A percentile compares a stretch with the other conserved stretches of the same genome.
Evolutionary conservation across 2,113 vertebrate species (phyloP).

Genomic region (Ophiodon elongatus): DNA sequence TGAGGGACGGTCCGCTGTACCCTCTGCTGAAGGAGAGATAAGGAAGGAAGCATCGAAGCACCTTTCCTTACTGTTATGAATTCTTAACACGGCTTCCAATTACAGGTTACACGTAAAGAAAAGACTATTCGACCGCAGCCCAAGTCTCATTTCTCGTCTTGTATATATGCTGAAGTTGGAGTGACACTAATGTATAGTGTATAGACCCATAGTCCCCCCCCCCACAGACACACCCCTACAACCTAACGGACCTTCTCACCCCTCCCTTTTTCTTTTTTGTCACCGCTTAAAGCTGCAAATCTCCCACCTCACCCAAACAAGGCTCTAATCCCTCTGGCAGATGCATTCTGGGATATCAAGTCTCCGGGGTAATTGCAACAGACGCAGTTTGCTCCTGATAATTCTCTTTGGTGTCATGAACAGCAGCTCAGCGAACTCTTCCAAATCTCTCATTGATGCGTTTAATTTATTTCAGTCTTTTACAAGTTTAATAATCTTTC

Average conservation of each 20-base stretch:
- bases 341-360: constrained; percentile 41
- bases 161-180: background rate
- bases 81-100: too few species aligned
- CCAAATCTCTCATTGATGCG: background rate
- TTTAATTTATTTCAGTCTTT: background rate
- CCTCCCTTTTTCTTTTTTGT: background rate
- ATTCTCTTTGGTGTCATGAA: background rate
- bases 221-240: too few species aligned
- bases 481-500: background rate
- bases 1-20: too few species aligned
- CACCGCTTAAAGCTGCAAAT: constrained; percentile 39
- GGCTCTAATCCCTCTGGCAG: constrained; percentile 40
- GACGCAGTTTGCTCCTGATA: background rate
- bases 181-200: background rate
- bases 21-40: too few species aligned
- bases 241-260: background rate
- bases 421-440: background rate
- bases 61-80: too few species aligned
- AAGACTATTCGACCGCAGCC: too few species aligned
- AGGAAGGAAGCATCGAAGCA: too few species aligned
- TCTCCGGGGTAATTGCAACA: background rate
- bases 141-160: background rate
- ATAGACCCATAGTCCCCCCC: too few species aligned
- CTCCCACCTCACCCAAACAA: constrained; percentile 50
- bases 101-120: too few species aligned